Conservation (phyloP, 2,888 invertebrate genomes). For the Leptothorax acervorum region DNA sequence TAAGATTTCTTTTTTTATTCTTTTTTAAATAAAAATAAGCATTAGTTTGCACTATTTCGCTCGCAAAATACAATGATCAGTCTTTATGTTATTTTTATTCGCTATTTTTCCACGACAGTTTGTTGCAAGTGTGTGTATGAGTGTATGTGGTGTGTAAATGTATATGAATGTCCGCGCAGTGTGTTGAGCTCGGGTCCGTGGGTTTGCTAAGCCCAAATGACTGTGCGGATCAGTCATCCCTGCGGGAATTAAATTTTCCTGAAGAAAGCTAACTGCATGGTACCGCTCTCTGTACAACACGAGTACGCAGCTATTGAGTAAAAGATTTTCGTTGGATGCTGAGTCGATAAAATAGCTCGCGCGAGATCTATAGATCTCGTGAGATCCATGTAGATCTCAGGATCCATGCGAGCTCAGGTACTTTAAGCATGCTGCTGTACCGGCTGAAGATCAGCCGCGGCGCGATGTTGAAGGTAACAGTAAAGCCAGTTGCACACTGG, state of each 20-base stretch:
- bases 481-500: slow-evolving; percentile 45
- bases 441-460: slow-evolving; percentile 2
- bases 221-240: not conserved
- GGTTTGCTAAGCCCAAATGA: not conserved
- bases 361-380: slow-evolving; percentile 3
- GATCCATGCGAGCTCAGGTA: not conserved
- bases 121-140: not conserved
- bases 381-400: not conserved
- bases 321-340: not conserved
- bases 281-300: not conserved
- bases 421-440: slow-evolving; percentile 15
- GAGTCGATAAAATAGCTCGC: slow-evolving; percentile 27
- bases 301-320: not conserved
- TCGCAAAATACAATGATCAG: not conserved
- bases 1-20: not conserved
- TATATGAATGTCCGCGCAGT: not conserved
- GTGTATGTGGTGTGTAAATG: not conserved
- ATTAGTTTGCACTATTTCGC: not conserved
- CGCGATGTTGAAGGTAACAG: not conserved
- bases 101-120: not conserved
- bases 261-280: not conserved
- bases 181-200: not conserved
- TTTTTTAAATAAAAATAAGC: not conserved
- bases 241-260: not conserved
- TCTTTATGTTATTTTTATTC: not conserved